Base-by-base conservation (phyloP, 2,113 vertebrate genomes). In the Oreamnos americanus region DNA sequence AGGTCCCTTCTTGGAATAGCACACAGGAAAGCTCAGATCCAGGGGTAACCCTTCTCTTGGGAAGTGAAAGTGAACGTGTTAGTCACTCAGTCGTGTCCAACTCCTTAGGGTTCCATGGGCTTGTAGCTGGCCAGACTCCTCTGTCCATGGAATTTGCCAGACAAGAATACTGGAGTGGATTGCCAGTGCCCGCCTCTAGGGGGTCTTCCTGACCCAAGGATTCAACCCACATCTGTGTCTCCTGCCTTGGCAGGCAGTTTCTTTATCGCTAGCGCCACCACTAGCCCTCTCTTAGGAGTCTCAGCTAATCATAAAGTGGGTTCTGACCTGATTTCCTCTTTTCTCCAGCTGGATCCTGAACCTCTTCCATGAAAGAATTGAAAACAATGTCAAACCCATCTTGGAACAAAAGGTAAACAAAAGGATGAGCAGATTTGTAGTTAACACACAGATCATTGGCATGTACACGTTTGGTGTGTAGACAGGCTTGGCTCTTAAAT, bases 331-430 rank as follows among this genome's bases (percentile, higher is more conserved):
- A 57, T 71, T 78, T 51, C 21, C 71, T 87, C 36, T 67, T 93
- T 83, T 89, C 53, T 93, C 51, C 36, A 97, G 96, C 49, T 90
- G 96, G 91, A 49, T 97, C 55, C 76, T 93, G 58, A 97, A 93
- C 57, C 43, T 97, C 87, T 95, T 96, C 64, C 93, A 23, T 36
- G 13, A 82, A 88, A 97, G 4, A 84, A 93, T 94, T 51, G 87
- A 90, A 94, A 87, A 78, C 10, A 71, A 5, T 1, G 25, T 97
- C 47, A 96, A 96, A 92, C 51, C 19, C 3, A 21, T 39, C 71
- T 58, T 96, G 55, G 28, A 92, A 39, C 6, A 94, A 67, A 86
- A 97, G 94, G 96, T 98, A 96, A 92, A 86, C 25, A 51, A 51
- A 78, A 76, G 19, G 53, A 94, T 62, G 43, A 51, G 45, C 47